Conservation (phyloP, 2,888 invertebrate species). For the Tipula unca region DNA sequence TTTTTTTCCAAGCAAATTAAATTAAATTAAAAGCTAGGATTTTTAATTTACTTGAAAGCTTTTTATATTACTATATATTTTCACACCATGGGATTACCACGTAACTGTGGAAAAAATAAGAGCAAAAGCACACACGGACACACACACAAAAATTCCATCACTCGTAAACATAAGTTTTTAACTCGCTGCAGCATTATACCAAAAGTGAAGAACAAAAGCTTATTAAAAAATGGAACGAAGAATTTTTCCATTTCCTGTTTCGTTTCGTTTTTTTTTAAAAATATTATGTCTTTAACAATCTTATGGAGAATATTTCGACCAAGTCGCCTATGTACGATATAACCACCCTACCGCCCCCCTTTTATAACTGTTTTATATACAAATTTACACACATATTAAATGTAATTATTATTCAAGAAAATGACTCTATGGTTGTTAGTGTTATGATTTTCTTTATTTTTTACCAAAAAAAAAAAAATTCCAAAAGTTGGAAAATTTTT, state of each 20-base stretch:
- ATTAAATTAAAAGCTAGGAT: not conserved
- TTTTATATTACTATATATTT: not conserved
- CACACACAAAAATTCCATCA: not conserved
- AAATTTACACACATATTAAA: not conserved
- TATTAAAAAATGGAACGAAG: not conserved
- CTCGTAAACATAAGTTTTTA: slow-evolving; percentile 8
- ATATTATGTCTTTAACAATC: not conserved
- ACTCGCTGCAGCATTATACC: not conserved
- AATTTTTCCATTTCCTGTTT: not conserved
- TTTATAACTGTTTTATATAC: not conserved
- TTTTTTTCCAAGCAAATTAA: not conserved
- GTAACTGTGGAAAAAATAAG: not conserved
- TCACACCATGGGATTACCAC: not conserved
- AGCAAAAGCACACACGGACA: not conserved
- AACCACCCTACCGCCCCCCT: not conserved
- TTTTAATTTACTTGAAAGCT: not conserved
- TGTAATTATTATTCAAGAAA: slow-evolving; percentile 14
- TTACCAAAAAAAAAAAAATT: not conserved
- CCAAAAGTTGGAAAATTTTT: not conserved
- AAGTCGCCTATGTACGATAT: not conserved
- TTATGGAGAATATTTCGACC: not conserved
- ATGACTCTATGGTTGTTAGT: not conserved
- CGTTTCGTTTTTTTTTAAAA: not conserved
- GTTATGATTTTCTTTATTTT: not conserved
- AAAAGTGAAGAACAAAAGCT: not conserved